Evolutionary conservation across 2,113 vertebrate species (phyloP).

Genomic region (Phrynocephalus versicolor): DNA sequence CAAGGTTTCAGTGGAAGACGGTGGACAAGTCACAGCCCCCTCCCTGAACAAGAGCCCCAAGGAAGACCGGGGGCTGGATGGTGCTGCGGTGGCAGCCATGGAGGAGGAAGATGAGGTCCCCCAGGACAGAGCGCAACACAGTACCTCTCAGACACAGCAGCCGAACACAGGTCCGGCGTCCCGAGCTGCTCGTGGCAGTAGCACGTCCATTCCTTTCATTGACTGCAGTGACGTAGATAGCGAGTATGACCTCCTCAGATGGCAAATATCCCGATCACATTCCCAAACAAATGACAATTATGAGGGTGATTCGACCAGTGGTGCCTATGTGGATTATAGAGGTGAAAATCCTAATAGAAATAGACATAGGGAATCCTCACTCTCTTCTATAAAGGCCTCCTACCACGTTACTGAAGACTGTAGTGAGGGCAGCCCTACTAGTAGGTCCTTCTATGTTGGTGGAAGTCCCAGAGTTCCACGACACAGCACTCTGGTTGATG

Average conservation of each 20-base stretch:
- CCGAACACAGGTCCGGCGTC: slow-evolving; percentile 95
- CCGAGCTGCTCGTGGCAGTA: slow-evolving; percentile 83
- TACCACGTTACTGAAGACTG: slow-evolving; percentile 73
- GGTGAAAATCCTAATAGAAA: slow-evolving; percentile 72
- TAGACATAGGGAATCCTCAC: slow-evolving; percentile 76
- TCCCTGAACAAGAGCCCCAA: slow-evolving; percentile 78
- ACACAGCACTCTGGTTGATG: slow-evolving; percentile 78
- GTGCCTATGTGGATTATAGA: slow-evolving; percentile 75
- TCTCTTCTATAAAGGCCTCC: slow-evolving; percentile 69
- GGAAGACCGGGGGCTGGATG: slow-evolving; percentile 68
- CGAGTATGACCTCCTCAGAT: slow-evolving; percentile 82
- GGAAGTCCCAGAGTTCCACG: slow-evolving; percentile 76
- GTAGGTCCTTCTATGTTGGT: slow-evolving; percentile 73
- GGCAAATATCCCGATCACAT: slow-evolving; percentile 75
- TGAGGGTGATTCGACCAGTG: slow-evolving; percentile 76
- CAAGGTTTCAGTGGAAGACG: slow-evolving; percentile 73
- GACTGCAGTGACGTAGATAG: slow-evolving; percentile 90
- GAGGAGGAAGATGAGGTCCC: slow-evolving; percentile 75
- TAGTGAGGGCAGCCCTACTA: slow-evolving; percentile 74
- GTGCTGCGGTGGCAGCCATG: slow-evolving; percentile 47
- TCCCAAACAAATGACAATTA: slow-evolving; percentile 86
- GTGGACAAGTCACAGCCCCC: slow-evolving; percentile 74
- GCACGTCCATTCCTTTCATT: slow-evolving; percentile 85
- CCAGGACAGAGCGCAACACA: slow-evolving; percentile 75
- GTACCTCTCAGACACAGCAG: slow-evolving; percentile 79